These are phyloP conservation scores for Tetramorium alpestre DNA, from an alignment of 1,140 invertebrate species.

Conservation along the genomic window DNA sequence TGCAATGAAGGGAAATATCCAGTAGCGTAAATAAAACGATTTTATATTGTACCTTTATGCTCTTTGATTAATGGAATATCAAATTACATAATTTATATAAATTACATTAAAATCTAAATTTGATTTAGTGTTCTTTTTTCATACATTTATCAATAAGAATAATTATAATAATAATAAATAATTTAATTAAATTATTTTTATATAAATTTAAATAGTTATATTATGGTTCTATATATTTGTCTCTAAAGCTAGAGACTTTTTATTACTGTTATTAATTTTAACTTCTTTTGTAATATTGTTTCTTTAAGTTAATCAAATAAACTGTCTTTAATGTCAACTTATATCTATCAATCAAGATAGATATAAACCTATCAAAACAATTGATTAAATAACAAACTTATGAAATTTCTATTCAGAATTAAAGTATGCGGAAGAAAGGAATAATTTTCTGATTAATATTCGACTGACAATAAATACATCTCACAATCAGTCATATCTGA, in stretches of 20 bases:
- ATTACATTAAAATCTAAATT: slow-evolving; percentile 11
- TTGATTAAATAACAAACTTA: background rate
- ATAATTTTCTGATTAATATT: background rate
- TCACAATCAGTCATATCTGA: slow-evolving; percentile 40
- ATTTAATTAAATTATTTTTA: background rate
- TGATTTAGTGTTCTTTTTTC: background rate
- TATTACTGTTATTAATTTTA: background rate
- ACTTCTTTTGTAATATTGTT: background rate
- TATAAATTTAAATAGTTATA: background rate
- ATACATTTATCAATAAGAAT: background rate
- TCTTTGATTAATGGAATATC: slow-evolving; percentile 25
- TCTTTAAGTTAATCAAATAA: background rate
- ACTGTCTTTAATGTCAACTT: background rate
- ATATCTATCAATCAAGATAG: too few relatives aligned
- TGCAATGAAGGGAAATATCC: slow-evolving; percentile 10
- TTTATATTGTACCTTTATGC: slow-evolving; percentile 18
- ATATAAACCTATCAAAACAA: background rate
- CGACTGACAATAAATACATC: too few relatives aligned
- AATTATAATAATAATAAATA: slow-evolving; percentile 5
- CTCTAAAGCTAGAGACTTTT: background rate
- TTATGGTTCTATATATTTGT: background rate
- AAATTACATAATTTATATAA: slow-evolving; percentile 9
- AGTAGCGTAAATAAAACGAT: slow-evolving; percentile 31
- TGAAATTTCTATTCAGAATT: background rate
- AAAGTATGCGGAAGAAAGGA: background rate